phyloP scores from a whole-genome alignment of 2,888 invertebrate species.

The Linyphia triangularis region DNA sequence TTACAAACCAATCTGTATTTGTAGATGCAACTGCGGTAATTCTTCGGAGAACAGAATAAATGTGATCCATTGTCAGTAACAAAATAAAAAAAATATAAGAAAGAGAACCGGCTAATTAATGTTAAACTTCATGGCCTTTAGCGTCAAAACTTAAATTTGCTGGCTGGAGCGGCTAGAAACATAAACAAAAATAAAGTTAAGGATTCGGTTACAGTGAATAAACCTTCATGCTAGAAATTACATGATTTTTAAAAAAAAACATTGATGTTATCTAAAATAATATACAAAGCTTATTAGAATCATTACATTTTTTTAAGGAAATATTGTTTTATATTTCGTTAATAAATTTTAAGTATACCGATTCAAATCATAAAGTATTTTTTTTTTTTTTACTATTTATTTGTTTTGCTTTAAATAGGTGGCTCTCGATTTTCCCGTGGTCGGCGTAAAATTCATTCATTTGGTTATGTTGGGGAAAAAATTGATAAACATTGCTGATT shows the following conservation, averaged over 20 bases:
- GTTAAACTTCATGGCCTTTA: background rate
- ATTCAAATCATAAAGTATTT: too few species aligned
- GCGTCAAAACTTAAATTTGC: background rate
- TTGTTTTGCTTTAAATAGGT: conserved; percentile 37
- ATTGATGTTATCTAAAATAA: background rate
- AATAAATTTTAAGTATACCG: too few species aligned
- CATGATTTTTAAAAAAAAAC: background rate
- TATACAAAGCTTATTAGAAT: background rate
- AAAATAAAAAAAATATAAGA: background rate
- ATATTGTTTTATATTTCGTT: too few species aligned
- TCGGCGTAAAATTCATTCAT: conserved; percentile 71
- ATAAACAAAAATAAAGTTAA: conserved; percentile 35
- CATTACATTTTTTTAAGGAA: background rate
- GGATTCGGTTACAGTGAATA: conserved; percentile 3
- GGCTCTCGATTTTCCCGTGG: conserved; percentile 42
- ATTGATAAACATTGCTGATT: conserved; percentile 54
- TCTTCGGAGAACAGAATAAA: conserved; percentile 76
- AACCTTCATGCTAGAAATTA: background rate
- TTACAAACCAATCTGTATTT: conserved; percentile 74
- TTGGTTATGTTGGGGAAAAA: conserved; percentile 52
- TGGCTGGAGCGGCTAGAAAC: background rate
- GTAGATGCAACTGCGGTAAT: conserved; percentile 54
- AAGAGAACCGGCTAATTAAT: background rate
- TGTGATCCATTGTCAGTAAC: conserved; percentile 74
- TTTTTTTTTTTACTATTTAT: background rate